Percentiles rank a stretch among this genome's conserved stretches.
phyloP scores from a whole-genome alignment of 2,797 vertebrate genomes.

The Steatocranus sp. region DNA sequence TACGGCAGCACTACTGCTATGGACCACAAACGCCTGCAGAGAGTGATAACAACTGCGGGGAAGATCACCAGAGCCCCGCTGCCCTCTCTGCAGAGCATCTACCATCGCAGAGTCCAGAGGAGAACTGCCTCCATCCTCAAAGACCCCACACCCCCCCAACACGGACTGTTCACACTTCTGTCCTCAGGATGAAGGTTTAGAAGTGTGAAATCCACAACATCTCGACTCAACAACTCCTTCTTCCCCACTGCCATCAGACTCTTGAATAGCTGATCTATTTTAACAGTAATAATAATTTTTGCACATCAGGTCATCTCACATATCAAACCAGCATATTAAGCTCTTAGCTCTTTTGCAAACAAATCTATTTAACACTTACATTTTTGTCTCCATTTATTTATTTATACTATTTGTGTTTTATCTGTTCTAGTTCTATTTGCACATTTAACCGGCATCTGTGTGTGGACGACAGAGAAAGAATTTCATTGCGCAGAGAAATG shows the following conservation, averaged over 20 bases:
- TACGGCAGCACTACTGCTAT: too few species aligned
- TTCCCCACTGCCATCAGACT: not conserved
- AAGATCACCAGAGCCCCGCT: not conserved
- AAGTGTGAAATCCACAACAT: not conserved
- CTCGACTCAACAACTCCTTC: not conserved
- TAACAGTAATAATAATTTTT: too few species aligned
- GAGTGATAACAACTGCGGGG: not conserved
- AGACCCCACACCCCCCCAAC: not conserved
- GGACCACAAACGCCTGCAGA: too few species aligned
- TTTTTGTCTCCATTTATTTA: not conserved
- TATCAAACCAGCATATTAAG: too few species aligned
- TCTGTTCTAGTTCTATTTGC: not conserved
- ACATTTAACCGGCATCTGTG: not conserved
- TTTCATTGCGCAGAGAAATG: not conserved
- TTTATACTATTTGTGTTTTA: not conserved
- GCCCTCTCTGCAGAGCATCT: not conserved
- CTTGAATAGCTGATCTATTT: not conserved
- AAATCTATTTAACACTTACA: not conserved
- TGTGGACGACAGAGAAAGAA: not conserved
- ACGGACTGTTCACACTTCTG: not conserved
- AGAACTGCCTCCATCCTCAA: not conserved
- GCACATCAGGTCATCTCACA: too few species aligned
- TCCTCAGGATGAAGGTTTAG: not conserved
- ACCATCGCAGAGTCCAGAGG: not conserved
- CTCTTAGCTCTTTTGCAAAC: too few species aligned